Conservation (phyloP, 2,888 invertebrate species). For the Subacronicta megacephala region DNA sequence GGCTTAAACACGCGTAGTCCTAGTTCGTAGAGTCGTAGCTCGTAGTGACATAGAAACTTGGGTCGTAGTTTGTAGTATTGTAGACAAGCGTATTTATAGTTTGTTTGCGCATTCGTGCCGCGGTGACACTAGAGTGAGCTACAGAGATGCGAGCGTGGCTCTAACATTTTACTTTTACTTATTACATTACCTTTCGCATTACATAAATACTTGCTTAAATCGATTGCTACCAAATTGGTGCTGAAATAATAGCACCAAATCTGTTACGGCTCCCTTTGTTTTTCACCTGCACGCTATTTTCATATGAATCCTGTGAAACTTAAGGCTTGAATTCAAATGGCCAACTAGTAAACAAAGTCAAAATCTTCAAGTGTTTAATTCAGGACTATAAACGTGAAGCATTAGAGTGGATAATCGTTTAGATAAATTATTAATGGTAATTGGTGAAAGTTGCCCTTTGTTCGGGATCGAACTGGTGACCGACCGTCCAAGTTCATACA, state of each 20-base stretch:
- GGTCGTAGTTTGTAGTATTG: not conserved
- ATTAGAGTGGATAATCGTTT: constrained; percentile 13
- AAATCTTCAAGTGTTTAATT: constrained; percentile 5
- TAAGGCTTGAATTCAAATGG: constrained; percentile 6
- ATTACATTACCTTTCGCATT: constrained; percentile 14
- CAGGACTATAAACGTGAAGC: constrained; percentile 1
- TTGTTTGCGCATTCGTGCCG: no score
- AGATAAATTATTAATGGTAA: constrained; percentile 14
- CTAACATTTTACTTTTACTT: constrained; percentile 12
- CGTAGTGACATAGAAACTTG: not conserved
- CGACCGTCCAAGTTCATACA: constrained; percentile 22
- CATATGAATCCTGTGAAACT: not conserved
- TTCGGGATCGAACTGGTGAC: constrained; percentile 35
- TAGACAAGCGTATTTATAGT: no score
- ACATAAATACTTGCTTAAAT: constrained; percentile 29
- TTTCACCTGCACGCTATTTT: constrained; percentile 4
- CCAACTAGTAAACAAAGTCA: constrained; percentile 4
- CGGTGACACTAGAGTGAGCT: not conserved
- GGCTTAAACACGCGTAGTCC: not conserved
- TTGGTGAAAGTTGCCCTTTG: constrained; percentile 50
- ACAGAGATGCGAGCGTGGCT: not conserved
- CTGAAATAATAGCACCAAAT: constrained; percentile 39
- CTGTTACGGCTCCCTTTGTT: constrained; percentile 34
- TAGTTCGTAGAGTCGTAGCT: not conserved
- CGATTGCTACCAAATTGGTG: constrained; percentile 25